Evolutionary conservation across 2,888 invertebrate species (phyloP).

Genomic region (Cecidostiba fungosa): DNA sequence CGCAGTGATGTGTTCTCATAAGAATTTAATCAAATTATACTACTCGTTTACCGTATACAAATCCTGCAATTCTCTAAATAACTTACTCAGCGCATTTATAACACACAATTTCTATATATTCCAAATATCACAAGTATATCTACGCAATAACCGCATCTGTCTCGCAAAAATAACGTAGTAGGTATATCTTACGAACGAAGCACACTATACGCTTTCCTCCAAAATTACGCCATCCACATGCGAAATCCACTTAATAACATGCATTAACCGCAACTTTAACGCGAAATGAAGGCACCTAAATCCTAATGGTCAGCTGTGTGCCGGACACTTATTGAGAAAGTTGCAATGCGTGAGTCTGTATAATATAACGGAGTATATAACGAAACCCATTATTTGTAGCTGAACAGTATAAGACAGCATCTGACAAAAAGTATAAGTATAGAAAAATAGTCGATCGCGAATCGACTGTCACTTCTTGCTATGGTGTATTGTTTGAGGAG

Average conservation of each 20-base stretch:
- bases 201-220: neutral
- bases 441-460: neutral
- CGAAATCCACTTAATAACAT: conserved; percentile 1
- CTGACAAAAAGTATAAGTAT: neutral
- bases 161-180: neutral
- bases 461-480: neutral
- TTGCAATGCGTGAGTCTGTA: neutral
- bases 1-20: no score
- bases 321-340: neutral
- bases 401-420: neutral
- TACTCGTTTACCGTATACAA: no score
- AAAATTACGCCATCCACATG: neutral
- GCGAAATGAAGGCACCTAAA: neutral
- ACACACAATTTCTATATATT: no score
- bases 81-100: no score
- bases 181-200: neutral
- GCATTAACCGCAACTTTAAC: neutral
- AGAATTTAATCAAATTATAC: no score
- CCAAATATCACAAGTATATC: neutral
- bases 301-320: neutral
- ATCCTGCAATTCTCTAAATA: no score
- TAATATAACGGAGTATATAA: neutral
- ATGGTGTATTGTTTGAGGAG: neutral
- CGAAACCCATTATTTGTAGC: neutral
- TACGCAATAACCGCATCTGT: neutral